Evolutionary conservation across 2,888 invertebrate species (phyloP).

Genomic region (Stomorhina lunata): DNA sequence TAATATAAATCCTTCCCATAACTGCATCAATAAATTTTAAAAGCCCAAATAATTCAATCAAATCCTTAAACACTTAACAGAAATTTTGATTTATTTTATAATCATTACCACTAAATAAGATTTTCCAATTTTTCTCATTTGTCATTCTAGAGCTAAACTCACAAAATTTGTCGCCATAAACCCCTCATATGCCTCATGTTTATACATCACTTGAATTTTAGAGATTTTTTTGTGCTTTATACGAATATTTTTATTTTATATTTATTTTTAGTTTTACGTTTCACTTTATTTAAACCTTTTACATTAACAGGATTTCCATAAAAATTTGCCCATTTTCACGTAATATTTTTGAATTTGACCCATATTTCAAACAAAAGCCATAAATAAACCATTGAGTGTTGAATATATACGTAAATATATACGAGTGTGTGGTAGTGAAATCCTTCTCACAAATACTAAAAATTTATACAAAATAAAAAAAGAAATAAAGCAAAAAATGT

Average conservation of each 20-base stretch:
- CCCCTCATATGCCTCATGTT: background rate
- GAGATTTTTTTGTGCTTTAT: background rate
- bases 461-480: conserved; percentile 61
- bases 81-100: background rate
- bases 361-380: conserved; percentile 62
- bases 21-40: too few species aligned
- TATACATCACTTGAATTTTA: background rate
- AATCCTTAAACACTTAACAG: too few species aligned
- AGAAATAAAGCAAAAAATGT: background rate
- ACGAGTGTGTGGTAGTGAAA: conserved; percentile 60
- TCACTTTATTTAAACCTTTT: conserved; percentile 28
- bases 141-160: too few species aligned
- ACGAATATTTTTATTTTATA: background rate
- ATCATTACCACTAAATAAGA: too few species aligned
- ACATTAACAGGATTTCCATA: conserved; percentile 46
- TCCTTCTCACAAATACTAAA: conserved; percentile 67
- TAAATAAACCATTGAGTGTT: conserved; percentile 56
- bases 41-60: too few species aligned
- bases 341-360: conserved; percentile 56
- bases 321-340: conserved; percentile 51
- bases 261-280: conserved; percentile 15
- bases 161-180: background rate
- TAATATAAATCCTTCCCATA: background rate
- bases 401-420: conserved; percentile 57
- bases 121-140: too few species aligned